phyloP scores from a whole-genome alignment of 2,888 invertebrate species.

The Ecliptopera silaceata region DNA sequence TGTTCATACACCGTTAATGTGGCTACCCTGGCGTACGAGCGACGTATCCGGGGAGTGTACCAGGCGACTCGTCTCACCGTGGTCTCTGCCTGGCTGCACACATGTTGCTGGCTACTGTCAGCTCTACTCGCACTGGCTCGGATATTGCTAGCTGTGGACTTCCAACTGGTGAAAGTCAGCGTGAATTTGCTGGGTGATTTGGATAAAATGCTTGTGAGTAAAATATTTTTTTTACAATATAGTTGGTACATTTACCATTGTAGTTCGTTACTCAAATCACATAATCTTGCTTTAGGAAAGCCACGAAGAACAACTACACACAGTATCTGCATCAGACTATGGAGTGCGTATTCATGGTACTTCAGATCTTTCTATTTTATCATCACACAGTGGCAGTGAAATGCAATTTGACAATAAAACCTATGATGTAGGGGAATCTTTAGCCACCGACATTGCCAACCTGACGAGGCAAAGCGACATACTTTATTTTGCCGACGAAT shows the following conservation, averaged over 20 bases:
- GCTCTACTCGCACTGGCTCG: constrained; percentile 57
- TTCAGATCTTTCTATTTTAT: neutral
- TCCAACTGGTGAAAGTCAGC: constrained; percentile 63
- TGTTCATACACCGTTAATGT: constrained; percentile 71
- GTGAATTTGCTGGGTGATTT: constrained; percentile 61
- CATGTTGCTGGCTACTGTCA: constrained; percentile 68
- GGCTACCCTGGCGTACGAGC: constrained; percentile 67
- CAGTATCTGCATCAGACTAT: constrained; percentile 52
- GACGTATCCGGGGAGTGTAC: constrained; percentile 72
- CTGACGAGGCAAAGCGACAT: constrained; percentile 28
- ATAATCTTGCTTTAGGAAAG: constrained; percentile 49
- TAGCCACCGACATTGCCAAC: neutral
- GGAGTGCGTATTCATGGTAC: constrained; percentile 26
- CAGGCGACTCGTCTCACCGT: constrained; percentile 70
- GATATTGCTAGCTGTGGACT: constrained; percentile 67
- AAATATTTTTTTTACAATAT: too few species aligned
- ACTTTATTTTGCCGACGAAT: constrained; percentile 14
- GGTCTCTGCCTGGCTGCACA: constrained; percentile 72
- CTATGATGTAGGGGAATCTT: neutral
- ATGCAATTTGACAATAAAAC: constrained; percentile 10
- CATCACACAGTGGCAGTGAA: constrained; percentile 4
- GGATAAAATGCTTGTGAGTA: constrained; percentile 66
- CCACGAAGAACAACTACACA: constrained; percentile 61
- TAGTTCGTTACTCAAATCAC: too few species aligned
- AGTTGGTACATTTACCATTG: too few species aligned